Conservation (phyloP, 2,888 invertebrate genomes). For the Smittia aterrima region DNA sequence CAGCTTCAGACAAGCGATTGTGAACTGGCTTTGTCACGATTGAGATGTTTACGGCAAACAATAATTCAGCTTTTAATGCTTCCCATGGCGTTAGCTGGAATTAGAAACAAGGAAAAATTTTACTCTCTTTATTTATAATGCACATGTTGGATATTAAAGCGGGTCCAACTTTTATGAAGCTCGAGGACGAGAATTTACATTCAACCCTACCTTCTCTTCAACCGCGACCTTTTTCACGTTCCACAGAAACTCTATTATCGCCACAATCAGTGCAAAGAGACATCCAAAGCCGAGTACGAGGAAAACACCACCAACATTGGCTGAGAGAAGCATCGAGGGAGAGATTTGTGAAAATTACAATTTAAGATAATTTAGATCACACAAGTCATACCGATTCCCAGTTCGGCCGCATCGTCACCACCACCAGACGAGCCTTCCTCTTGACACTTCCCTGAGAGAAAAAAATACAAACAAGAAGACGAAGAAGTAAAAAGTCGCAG, state of each 20-base stretch:
- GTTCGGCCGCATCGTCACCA: slow-evolving; percentile 50
- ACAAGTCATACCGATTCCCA: slow-evolving; percentile 47
- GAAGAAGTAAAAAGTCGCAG: not conserved
- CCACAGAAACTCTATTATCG: slow-evolving; percentile 80
- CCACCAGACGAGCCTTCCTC: slow-evolving; percentile 41
- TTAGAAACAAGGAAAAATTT: slow-evolving; percentile 43
- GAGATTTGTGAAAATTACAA: not conserved
- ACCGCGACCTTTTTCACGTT: slow-evolving; percentile 76
- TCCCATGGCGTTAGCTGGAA: slow-evolving; percentile 66
- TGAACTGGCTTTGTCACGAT: slow-evolving; percentile 70
- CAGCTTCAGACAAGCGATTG: slow-evolving; percentile 27
- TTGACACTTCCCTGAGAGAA: slow-evolving; percentile 25
- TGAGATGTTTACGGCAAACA: slow-evolving; percentile 71
- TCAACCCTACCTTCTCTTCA: slow-evolving; percentile 65
- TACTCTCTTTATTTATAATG: too few species aligned
- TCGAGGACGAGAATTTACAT: slow-evolving; percentile 29
- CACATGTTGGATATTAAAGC: not conserved
- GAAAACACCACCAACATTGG: slow-evolving; percentile 90
- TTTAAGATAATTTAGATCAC: not conserved
- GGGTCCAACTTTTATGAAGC: too few species aligned
- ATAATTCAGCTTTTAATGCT: slow-evolving; percentile 67
- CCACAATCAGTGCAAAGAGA: slow-evolving; percentile 67
- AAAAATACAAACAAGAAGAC: not conserved
- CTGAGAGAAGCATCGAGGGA: slow-evolving; percentile 45
- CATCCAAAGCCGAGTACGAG: slow-evolving; percentile 77